A percentile compares a stretch with the other conserved stretches of the same genome.
phyloP scores from a whole-genome alignment of 2,888 invertebrate genomes.

The Dicycla oo region DNA sequence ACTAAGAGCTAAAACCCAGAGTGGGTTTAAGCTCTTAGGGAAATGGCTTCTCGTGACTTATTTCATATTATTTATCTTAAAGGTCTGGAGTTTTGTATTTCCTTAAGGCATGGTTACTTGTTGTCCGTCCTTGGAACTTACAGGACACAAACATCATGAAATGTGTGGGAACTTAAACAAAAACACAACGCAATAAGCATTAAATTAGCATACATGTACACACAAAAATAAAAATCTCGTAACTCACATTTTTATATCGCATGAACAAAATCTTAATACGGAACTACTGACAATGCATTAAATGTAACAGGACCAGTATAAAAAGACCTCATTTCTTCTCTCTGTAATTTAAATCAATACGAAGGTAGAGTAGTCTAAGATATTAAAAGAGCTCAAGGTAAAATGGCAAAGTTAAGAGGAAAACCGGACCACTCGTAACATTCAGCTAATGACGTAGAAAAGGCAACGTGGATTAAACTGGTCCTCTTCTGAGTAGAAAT shows the following conservation, averaged over 20 bases:
- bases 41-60: not conserved
- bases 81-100: not conserved
- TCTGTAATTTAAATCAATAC: not conserved
- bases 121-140: not conserved
- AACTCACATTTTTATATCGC: slow-evolving; percentile 31
- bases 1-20: not conserved
- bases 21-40: not conserved
- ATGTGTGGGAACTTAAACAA: slow-evolving; percentile 13
- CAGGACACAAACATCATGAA: slow-evolving; percentile 9
- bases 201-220: slow-evolving; percentile 15
- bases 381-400: slow-evolving; percentile 27
- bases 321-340: slow-evolving; percentile 4
- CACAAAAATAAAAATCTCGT: slow-evolving; percentile 27
- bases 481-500: slow-evolving; percentile 18
- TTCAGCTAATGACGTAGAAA: slow-evolving; percentile 44
- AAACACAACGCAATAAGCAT: slow-evolving; percentile 14
- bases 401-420: slow-evolving; percentile 26
- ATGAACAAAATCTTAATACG: slow-evolving; percentile 27
- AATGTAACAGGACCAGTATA: slow-evolving; percentile 26
- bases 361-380: not conserved
- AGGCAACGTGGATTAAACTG: slow-evolving; percentile 37
- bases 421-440: slow-evolving; percentile 27
- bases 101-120: not conserved
- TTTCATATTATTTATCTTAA: not conserved
- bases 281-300: slow-evolving; percentile 42